These are phyloP conservation scores for Ciconia stormi DNA, from an alignment of 2,113 vertebrate species.

Conservation along the genomic window DNA sequence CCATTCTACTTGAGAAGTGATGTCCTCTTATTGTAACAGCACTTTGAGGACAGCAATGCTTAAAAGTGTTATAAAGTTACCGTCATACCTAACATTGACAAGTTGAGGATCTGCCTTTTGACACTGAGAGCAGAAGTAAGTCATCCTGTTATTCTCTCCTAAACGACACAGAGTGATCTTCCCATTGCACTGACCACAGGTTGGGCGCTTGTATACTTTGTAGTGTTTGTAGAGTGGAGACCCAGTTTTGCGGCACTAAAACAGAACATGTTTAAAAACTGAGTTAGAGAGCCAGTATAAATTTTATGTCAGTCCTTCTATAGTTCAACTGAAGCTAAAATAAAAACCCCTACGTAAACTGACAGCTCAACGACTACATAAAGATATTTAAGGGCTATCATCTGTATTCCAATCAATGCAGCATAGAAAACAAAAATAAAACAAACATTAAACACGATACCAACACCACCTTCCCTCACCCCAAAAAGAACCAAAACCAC, in stretches of 20 bases:
- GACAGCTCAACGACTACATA: not conserved
- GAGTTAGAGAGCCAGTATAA: not conserved
- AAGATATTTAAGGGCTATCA: not conserved
- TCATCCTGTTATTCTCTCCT: slow-evolving; percentile 89
- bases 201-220: slow-evolving; percentile 86
- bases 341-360: not conserved
- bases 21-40: not conserved
- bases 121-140: slow-evolving; percentile 89
- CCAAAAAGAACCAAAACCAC: not conserved
- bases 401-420: not conserved
- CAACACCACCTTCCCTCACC: not conserved
- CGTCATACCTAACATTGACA: slow-evolving; percentile 78
- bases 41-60: not conserved
- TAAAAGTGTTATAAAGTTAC: not conserved
- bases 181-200: slow-evolving; percentile 79
- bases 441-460: not conserved
- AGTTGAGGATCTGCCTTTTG: slow-evolving; percentile 81
- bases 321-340: not conserved
- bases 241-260: slow-evolving; percentile 84
- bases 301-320: not conserved
- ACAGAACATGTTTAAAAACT: not conserved
- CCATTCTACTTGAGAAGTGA: not conserved
- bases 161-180: slow-evolving; percentile 87
- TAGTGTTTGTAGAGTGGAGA: slow-evolving; percentile 84
- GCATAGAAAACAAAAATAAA: not conserved